Evolutionary conservation across 1,140 invertebrate genomes (phyloP), one percentile per base, ranked within the genome.

Genomic region (Drosophila insularis): DNA sequence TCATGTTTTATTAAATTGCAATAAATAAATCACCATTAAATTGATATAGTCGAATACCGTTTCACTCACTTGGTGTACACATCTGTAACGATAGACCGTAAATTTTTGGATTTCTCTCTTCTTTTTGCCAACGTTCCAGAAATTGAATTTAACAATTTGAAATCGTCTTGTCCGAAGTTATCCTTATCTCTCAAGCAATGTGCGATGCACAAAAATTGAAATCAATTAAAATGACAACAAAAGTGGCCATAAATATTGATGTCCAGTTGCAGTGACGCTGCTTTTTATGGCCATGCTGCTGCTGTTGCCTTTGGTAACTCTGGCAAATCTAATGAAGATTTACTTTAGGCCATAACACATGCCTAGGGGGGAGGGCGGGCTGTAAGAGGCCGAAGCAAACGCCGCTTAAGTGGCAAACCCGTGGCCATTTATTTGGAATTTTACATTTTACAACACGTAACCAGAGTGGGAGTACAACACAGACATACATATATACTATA

Each of bases 271-370:
- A 35, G 31, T 66, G 58, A 32, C 55, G 79, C 72, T 71, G 81
- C 80, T 84, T 89, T 89, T 86, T 86, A 77, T 89, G 54, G 78
- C 78, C 54, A 14, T 78, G 39, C 66, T 74, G 60, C 63, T 63
- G 53, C 35, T 54, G 43, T 53, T 50, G 53, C 37, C 62, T 64
- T 87, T 72, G 82, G 74, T 78, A 64, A 81, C 80, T 80, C 72
- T 82, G 68, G 81, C 81, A 85, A 87, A 85, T 85, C 87, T 90
- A 90, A 90, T 90, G 87, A 90, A 90, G 87, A 90, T 90, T 90
- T 90, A 90, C 87, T 90, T 90, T 90, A 89, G 84, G 85, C 84
- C 80, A 89, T 89, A 89, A 89, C 84, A 89, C 84, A 87, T 71
- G 72, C 35, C 39, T 60, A 50, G 61, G 39, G 66, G 43, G 7